Evolutionary conservation across 1,140 invertebrate genomes (phyloP), one percentile per base, ranked within the genome.

Genomic region (Saccostrea cuccullata): DNA sequence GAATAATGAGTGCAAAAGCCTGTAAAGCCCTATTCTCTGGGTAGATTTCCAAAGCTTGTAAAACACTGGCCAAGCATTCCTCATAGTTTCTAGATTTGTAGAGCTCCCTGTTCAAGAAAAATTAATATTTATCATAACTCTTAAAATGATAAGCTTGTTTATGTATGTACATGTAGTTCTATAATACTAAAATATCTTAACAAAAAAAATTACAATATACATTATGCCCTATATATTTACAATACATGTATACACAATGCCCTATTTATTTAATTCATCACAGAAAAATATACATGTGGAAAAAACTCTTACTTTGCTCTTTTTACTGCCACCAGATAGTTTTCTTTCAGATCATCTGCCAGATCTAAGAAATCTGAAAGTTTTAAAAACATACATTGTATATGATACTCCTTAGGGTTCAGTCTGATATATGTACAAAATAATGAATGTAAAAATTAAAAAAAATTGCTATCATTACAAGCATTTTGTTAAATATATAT

Each of bases 1-100:
- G 26, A 15, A 77, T 26, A 11, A 30, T 9, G 13, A 77, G 70
- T 3, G 70, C 70, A 36, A 77, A 77, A 9, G 70, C 70, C 26
- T 77, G 70, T 15, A 77, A 4, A 11, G 70, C 70, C 12, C 30
- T 77, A 26, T 77, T 77, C 5, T 77, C 70, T 5, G 70, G 70
- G 70, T 77, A 77, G 23, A 77, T 77, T 77, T 77, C 70, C 11
- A 77, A 30, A 13, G 70, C 70, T 77, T 77, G 70, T 30, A 77
- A 77, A 36, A 36, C 26, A 30, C 17, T 30, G 15, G 26, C 70
- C 4, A 77, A 17, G 26, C 70, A 77, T 26, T 77, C 26, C 2
- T 77, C 70, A 77, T 77, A 77, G 23, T 77, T 36, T 30, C 70
- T 36, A 17, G 70, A 77, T 36, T 30, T 77, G 70, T 77, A 77